phyloP scores from a whole-genome alignment of 2,797 vertebrate species.

The Crenuchus spilurus region DNA sequence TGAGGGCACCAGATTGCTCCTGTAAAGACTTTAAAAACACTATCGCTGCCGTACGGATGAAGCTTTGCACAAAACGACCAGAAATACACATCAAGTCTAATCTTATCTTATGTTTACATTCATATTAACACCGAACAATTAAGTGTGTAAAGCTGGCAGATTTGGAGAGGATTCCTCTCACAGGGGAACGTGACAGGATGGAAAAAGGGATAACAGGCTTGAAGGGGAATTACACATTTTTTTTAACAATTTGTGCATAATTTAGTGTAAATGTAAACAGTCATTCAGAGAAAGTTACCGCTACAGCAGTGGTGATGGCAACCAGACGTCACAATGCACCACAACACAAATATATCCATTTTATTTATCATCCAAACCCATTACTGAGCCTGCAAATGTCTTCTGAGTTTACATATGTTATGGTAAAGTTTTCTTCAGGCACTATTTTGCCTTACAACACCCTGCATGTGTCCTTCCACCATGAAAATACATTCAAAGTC shows the following conservation, averaged over 20 bases:
- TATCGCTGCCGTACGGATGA: conserved; percentile 28
- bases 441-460: no score
- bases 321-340: no score
- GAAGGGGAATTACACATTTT: neutral
- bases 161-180: conserved; percentile 16
- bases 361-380: no score
- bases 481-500: no score
- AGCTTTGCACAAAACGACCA: conserved; percentile 47
- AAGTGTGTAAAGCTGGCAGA: neutral
- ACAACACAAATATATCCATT: no score
- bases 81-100: conserved; percentile 30
- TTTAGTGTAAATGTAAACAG: no score
- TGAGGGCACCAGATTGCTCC: conserved; percentile 16
- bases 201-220: neutral
- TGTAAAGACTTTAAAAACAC: conserved; percentile 13
- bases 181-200: conserved; percentile 4
- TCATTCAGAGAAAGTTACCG: no score
- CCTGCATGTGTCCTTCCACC: no score
- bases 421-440: no score
- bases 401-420: no score
- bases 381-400: no score
- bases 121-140: conserved; percentile 44
- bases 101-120: conserved; percentile 52
- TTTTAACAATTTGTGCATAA: neutral
- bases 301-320: no score